Conservation (phyloP, 2,113 vertebrate genomes). For the Otus sunia region DNA sequence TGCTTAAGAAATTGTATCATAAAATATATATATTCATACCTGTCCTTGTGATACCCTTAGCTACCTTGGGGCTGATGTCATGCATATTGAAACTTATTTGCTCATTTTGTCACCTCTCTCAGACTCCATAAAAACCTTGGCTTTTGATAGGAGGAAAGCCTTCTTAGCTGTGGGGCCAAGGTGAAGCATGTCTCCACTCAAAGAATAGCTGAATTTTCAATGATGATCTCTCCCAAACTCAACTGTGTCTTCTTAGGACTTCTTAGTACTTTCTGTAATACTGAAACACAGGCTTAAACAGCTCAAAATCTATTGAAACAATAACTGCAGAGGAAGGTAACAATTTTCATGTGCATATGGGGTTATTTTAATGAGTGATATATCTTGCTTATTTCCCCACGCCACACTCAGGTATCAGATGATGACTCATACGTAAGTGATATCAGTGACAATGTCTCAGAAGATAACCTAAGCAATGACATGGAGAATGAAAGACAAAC, state of each 20-base stretch:
- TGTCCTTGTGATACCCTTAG: background rate
- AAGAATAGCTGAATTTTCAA: background rate
- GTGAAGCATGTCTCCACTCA: background rate
- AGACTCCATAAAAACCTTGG: background rate
- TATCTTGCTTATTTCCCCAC: background rate
- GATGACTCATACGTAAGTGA: constrained; percentile 97
- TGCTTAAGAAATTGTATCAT: background rate
- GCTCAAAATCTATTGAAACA: background rate
- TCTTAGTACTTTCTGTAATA: background rate
- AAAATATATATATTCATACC: background rate
- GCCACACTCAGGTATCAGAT: constrained; percentile 82
- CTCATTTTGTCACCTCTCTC: background rate
- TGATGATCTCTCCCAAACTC: background rate
- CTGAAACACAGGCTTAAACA: background rate
- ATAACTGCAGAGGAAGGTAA: background rate
- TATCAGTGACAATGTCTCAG: constrained; percentile 93
- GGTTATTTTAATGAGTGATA: background rate
- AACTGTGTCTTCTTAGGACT: background rate
- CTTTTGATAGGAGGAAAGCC: background rate
- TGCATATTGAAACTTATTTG: background rate
- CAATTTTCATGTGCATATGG: background rate
- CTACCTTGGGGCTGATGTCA: background rate
- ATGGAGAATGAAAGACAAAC: constrained; percentile 84
- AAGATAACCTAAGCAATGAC: constrained; percentile 92
- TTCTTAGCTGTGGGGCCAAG: background rate